phyloP scores from a whole-genome alignment of 2,888 invertebrate species.

The Sphinx pinastri region DNA sequence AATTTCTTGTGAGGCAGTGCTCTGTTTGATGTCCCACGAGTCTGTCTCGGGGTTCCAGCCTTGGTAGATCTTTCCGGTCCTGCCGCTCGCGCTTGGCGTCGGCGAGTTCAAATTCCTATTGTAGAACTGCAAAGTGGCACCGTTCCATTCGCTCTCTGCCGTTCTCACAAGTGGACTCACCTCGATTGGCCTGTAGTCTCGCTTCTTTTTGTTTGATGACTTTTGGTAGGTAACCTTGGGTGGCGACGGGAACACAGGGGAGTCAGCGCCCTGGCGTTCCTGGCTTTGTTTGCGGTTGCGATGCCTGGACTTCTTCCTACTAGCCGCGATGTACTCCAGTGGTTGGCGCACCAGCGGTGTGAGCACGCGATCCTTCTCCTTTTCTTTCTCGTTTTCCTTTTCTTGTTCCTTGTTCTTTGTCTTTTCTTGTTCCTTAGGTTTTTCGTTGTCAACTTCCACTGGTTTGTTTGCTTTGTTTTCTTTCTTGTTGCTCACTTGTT shows the following conservation, averaged over 20 bases:
- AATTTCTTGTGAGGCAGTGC: slow-evolving; percentile 92
- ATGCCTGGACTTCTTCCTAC: slow-evolving; percentile 88
- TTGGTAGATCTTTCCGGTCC: slow-evolving; percentile 77
- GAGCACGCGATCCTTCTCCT: slow-evolving; percentile 80
- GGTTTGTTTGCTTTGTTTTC: slow-evolving; percentile 57
- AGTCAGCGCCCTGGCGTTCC: slow-evolving; percentile 86
- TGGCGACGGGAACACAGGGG: slow-evolving; percentile 87
- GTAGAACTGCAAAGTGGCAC: slow-evolving; percentile 88
- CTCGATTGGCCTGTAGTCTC: slow-evolving; percentile 84
- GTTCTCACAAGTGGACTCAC: slow-evolving; percentile 76
- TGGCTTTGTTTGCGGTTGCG: slow-evolving; percentile 86
- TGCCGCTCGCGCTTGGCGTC: slow-evolving; percentile 82
- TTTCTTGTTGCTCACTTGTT: slow-evolving; percentile 63
- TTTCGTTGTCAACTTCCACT: slow-evolving; percentile 62
- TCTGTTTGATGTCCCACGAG: slow-evolving; percentile 82
- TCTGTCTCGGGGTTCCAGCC: slow-evolving; percentile 79
- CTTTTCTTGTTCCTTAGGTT: slow-evolving; percentile 53
- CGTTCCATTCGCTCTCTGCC: slow-evolving; percentile 86
- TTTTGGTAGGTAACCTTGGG: slow-evolving; percentile 86
- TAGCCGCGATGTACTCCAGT: slow-evolving; percentile 89
- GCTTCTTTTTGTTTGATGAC: slow-evolving; percentile 82
- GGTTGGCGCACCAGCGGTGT: slow-evolving; percentile 89
- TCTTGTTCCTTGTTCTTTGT: slow-evolving; percentile 53
- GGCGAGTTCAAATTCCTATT: slow-evolving; percentile 85
- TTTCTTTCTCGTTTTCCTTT: slow-evolving; percentile 50